These are phyloP conservation scores for Pachypanchax playfairii DNA, from an alignment of 2,113 vertebrate species.

Conservation along the genomic window DNA sequence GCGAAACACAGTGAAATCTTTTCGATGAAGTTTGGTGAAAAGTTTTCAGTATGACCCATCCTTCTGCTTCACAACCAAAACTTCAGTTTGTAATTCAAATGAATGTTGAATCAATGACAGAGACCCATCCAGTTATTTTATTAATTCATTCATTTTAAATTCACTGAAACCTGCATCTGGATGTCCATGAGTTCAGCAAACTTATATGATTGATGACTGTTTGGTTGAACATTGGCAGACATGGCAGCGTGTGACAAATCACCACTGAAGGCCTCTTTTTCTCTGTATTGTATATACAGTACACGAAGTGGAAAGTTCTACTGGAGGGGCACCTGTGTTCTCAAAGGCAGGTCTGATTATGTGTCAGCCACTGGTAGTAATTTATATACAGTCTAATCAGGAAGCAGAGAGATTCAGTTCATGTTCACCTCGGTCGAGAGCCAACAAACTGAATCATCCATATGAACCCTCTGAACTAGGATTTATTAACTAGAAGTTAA, in stretches of 20 bases:
- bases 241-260: constrained; percentile 44
- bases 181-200: neutral
- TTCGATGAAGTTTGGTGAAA: constrained; percentile 12
- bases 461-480: constrained; percentile 30
- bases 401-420: constrained; percentile 38
- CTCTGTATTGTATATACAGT: constrained; percentile 1
- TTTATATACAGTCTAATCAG: constrained; percentile 40
- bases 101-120: too few relatives aligned
- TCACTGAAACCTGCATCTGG: neutral
- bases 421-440: constrained; percentile 11
- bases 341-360: constrained; percentile 13
- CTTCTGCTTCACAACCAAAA: constrained; percentile 3
- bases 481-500: constrained; percentile 46
- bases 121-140: too few relatives aligned
- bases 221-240: constrained; percentile 33
- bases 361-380: constrained; percentile 29
- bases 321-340: constrained; percentile 46
- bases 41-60: neutral
- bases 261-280: constrained; percentile 19
- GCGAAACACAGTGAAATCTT: constrained; percentile 9
- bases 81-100: constrained; percentile 12
- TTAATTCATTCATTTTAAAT: too few relatives aligned
- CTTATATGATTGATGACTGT: constrained; percentile 47
- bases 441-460: constrained; percentile 24
- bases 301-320: constrained; percentile 20